A percentile compares a stretch with the other conserved stretches of the same genome.
Conservation (phyloP, 23 tunicate species). For the Styela clava region DNA sequence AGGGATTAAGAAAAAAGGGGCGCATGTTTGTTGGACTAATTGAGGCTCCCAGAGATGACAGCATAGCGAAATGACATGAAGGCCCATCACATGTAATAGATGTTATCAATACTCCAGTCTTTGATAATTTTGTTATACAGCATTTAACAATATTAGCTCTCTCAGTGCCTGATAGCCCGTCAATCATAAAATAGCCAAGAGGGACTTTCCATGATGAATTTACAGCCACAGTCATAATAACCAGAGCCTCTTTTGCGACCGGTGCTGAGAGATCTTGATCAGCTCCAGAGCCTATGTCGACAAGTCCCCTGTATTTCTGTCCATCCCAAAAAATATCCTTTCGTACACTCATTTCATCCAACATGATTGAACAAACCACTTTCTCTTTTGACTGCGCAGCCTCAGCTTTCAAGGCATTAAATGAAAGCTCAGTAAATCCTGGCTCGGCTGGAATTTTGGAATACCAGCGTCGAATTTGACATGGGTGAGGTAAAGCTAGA, state of each 20-base stretch:
- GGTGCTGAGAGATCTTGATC: background rate
- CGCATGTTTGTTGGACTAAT: background rate
- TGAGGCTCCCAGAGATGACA: background rate
- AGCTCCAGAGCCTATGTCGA: background rate
- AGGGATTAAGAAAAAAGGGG: background rate
- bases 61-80: background rate
- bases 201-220: constrained; percentile 11
- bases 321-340: constrained; percentile 24
- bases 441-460: constrained; percentile 4
- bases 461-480: constrained; percentile 22
- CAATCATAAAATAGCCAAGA: constrained; percentile 16
- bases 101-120: background rate
- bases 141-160: background rate
- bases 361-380: background rate
- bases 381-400: too few species aligned
- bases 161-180: background rate
- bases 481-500: constrained; percentile 23
- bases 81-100: constrained; percentile 23
- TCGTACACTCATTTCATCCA: background rate
- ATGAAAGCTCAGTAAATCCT: too few species aligned
- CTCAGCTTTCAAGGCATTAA: too few species aligned
- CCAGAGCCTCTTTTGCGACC: constrained; percentile 16
- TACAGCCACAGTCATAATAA: constrained; percentile 1
- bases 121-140: background rate
- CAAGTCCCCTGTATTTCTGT: constrained; percentile 17